A percentile compares a stretch with the other conserved stretches of the same genome.
These are phyloP conservation scores for Muscicapa comitata DNA, from an alignment of 2,797 vertebrate species.

Conservation along the genomic window DNA sequence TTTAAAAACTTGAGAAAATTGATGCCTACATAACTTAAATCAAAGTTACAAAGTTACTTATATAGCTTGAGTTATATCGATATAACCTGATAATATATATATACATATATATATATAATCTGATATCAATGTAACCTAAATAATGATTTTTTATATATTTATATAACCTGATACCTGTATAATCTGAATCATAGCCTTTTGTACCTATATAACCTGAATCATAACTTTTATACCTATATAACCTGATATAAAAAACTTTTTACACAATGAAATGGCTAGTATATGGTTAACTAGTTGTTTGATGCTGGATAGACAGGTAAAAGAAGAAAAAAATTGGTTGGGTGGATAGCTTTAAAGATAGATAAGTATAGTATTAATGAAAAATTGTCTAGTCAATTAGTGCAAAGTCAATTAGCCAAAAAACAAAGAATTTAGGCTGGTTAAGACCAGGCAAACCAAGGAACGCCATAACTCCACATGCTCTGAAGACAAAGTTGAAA, in stretches of 20 bases:
- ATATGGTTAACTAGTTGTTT: not conserved
- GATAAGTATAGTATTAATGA: not conserved
- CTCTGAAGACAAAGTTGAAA: too few species aligned
- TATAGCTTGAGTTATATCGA: not conserved
- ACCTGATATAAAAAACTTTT: not conserved
- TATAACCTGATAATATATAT: not conserved
- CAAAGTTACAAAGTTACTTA: not conserved
- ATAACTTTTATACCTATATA: not conserved
- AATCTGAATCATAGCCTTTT: not conserved
- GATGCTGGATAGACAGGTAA: not conserved
- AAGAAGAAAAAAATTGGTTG: not conserved
- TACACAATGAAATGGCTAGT: not conserved
- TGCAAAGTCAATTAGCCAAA: not conserved
- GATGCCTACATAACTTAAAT: not conserved
- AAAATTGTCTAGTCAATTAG: not conserved
- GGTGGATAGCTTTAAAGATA: not conserved
- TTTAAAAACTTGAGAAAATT: not conserved
- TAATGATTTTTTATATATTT: not conserved
- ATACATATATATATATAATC: not conserved
- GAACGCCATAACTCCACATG: too few species aligned
- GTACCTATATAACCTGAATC: too few species aligned
- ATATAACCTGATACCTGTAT: not conserved
- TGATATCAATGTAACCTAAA: not conserved
- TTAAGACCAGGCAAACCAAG: too few species aligned
- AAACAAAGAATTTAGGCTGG: not conserved